phyloP scores from a whole-genome alignment of 1,140 invertebrate species.

The Aphelenchoides fujianensis region DNA sequence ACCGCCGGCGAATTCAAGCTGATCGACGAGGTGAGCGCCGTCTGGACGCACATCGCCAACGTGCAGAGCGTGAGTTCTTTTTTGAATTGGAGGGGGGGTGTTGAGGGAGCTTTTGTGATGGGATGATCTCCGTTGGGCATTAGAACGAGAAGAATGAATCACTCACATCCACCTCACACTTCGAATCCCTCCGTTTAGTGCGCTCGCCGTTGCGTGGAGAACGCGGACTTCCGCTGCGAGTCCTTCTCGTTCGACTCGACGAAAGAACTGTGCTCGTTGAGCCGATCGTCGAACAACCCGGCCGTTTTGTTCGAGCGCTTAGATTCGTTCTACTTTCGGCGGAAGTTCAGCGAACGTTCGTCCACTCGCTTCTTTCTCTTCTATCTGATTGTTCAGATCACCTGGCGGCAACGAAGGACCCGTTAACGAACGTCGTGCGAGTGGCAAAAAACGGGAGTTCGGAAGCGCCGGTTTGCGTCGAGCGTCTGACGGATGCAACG shows the following conservation, averaged over 20 bases:
- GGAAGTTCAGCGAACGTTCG: constrained; percentile 26
- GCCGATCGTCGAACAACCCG: constrained; percentile 23
- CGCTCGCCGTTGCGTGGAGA: constrained; percentile 30
- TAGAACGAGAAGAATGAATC: not conserved
- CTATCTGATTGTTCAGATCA: not conserved
- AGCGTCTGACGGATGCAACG: constrained; percentile 12
- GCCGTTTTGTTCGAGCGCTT: constrained; percentile 27
- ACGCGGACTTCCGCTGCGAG: constrained; percentile 22
- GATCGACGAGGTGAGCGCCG: constrained; percentile 21
- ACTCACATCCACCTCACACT: no score
- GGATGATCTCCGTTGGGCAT: no score
- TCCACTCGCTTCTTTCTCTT: not conserved
- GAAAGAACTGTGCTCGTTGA: constrained; percentile 29
- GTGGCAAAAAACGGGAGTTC: constrained; percentile 9
- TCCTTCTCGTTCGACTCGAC: constrained; percentile 28
- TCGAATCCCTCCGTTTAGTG: constrained; percentile 26
- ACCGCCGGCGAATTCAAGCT: constrained; percentile 26
- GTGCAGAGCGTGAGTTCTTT: constrained; percentile 29
- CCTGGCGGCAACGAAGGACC: not conserved
- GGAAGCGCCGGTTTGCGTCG: constrained; percentile 25
- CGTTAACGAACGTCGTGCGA: not conserved
- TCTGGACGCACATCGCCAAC: constrained; percentile 31
- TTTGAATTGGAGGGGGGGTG: no score
- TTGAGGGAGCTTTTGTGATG: no score
- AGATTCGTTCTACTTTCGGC: constrained; percentile 27